Conservation (phyloP, 2,113 vertebrate genomes). For the Dasypus novemcinctus region DNA sequence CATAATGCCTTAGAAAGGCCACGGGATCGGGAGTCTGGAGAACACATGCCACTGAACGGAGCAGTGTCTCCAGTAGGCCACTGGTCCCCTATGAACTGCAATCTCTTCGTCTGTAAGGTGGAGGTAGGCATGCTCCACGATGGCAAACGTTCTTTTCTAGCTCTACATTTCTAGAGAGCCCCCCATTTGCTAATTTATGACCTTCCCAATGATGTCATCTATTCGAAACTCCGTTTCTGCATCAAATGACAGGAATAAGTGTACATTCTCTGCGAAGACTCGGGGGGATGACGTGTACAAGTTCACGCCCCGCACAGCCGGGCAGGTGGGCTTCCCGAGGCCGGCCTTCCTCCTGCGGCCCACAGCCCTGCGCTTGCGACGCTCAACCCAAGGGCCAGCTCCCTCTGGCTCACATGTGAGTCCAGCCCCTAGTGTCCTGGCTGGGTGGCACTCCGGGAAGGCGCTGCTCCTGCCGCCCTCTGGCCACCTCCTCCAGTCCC, state of each 20-base stretch:
- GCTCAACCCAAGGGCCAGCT: fast-evolving
- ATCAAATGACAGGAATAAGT: not conserved
- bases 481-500: not conserved
- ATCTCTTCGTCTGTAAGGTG: not conserved
- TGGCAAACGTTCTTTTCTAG: not conserved
- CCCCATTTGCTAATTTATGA: not conserved
- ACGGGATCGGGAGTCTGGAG: not conserved
- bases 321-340: fast-evolving
- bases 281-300: not conserved
- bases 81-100: not conserved
- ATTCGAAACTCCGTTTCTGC: not conserved
- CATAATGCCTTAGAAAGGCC: not conserved
- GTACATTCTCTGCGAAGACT: not conserved
- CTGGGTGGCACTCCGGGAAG: not conserved
- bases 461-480: too few species aligned
- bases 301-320: not conserved
- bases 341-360: not conserved
- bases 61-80: not conserved
- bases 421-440: fast-evolving
- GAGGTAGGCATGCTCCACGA: not conserved
- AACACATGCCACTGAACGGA: not conserved
- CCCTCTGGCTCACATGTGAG: not conserved
- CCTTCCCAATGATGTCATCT: not conserved
- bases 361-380: fast-evolving
- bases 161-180: not conserved